Evolutionary conservation across 2,888 invertebrate species (phyloP), one percentile per base, ranked within the genome.

Genomic region (Oxystoma pomonae): DNA sequence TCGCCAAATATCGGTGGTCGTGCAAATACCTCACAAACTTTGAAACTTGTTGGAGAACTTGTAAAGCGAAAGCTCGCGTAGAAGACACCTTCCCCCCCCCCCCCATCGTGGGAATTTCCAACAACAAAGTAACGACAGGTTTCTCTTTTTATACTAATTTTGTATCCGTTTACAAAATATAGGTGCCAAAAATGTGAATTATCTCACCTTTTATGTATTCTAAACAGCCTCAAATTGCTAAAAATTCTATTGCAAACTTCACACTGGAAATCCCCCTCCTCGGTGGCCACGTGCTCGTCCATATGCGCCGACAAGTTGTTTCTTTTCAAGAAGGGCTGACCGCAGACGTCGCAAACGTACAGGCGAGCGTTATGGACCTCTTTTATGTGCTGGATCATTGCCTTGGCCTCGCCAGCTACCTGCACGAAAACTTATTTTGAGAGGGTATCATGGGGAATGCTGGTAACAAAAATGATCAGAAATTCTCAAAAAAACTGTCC

Each of bases 331-430:
- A 90, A 87, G 57, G 88, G 86, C 20, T 81, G 80, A 0, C 88
- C 88, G 73, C 92, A 92, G 2, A 87, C 78, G 64, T 86, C 86
- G 69, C 92, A 92, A 58, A 91, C 85, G 74, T 90, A 90, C 1
- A 90, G 73, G 0, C 87, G 82, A n/a, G 63, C 81, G 58, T 86
- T 85, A 75, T 92, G 92, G 0, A 70, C 76, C 0, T 73, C 71
- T 73, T 85, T 86, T 72, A 90, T 77, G 69, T 92, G 91, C 0
- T 81, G 75, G 71, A 85, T 84, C 64, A 89, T 87, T 0, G 79
- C 75, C 65, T 85, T 85, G 0, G 87, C 85, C 70, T 87, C 86
- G 17, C 83, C 83, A 21, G 77, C 75, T 3, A 63, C 61, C 67
- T 67, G 51, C 17, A 65, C 62, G 20, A 53, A 16, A 16, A 16